Evolutionary conservation across 2,888 invertebrate genomes (phyloP).

Genomic region (Danaus chrysippus): DNA sequence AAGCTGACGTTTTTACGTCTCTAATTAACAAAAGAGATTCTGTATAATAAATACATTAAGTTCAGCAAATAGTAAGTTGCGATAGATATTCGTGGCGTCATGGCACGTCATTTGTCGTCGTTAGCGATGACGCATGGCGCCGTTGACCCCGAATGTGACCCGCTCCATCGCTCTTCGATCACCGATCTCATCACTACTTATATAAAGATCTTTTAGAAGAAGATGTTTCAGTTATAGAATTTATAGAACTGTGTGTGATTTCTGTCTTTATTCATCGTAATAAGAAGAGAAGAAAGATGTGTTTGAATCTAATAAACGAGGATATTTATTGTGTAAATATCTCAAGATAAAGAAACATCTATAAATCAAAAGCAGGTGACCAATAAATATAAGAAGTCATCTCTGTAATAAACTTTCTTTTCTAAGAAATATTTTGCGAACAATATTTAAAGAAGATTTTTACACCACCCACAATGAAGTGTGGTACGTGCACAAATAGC

Average conservation of each 20-base stretch:
- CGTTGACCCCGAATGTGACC: slow-evolving; percentile 68
- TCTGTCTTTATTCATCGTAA: neutral
- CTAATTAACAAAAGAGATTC: too few relatives aligned
- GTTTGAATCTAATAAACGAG: slow-evolving; percentile 13
- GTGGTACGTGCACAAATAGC: slow-evolving; percentile 69
- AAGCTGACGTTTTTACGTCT: too few relatives aligned
- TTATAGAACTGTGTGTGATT: neutral
- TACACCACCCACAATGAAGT: slow-evolving; percentile 67
- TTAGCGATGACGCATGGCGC: slow-evolving; percentile 75
- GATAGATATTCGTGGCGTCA: slow-evolving; percentile 46
- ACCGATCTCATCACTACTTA: slow-evolving; percentile 27
- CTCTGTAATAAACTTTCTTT: slow-evolving; percentile 61
- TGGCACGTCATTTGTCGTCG: slow-evolving; percentile 76
- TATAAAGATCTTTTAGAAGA: neutral
- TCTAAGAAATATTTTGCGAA: slow-evolving; percentile 56
- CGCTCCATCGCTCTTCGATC: slow-evolving; percentile 70
- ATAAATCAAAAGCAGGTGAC: slow-evolving; percentile 54
- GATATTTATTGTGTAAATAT: too few relatives aligned
- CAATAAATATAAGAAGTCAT: slow-evolving; percentile 47
- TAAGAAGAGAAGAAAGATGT: neutral
- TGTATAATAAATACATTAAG: slow-evolving; percentile 2
- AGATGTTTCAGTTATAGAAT: neutral
- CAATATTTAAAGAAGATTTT: slow-evolving; percentile 54
- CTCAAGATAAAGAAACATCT: slow-evolving; percentile 14
- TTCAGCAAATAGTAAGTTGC: slow-evolving; percentile 29